Evolutionary conservation across 2,113 vertebrate genomes (phyloP).

Genomic region (Rousettus leschenaultii): DNA sequence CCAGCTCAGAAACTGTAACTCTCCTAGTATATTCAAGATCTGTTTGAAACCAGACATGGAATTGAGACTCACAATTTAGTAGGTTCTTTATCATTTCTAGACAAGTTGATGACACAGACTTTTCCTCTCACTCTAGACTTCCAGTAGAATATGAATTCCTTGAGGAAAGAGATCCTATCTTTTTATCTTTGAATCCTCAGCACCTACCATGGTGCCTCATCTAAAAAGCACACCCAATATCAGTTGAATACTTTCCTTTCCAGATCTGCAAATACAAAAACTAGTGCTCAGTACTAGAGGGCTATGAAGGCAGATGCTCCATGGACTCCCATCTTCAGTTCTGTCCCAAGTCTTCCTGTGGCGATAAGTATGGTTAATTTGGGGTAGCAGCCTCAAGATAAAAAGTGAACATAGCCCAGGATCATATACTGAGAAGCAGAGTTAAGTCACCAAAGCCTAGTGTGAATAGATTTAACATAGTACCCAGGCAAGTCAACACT

Average conservation of each 20-base stretch:
- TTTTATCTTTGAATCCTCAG: not conserved
- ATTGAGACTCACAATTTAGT: not conserved
- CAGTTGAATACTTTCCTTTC: not conserved
- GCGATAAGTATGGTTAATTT: not conserved
- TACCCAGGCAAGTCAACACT: not conserved
- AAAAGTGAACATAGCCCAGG: not conserved
- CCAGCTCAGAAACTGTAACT: not conserved
- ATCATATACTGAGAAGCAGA: not conserved
- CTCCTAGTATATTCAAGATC: not conserved
- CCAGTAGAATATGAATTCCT: not conserved
- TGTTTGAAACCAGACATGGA: not conserved
- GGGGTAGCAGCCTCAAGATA: not conserved
- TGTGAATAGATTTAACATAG: not conserved
- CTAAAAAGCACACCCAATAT: not conserved
- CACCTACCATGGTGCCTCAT: not conserved
- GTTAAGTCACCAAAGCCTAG: not conserved
- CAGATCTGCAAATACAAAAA: not conserved
- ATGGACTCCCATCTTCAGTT: not conserved
- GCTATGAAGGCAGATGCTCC: accelerated
- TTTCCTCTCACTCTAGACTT: not conserved
- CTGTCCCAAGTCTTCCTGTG: not conserved
- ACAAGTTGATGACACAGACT: not conserved
- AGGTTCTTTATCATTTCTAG: not conserved
- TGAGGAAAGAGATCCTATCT: not conserved
- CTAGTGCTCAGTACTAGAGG: not conserved